phyloP scores from a whole-genome alignment of 2,113 vertebrate species.

The Pteronura brasiliensis region DNA sequence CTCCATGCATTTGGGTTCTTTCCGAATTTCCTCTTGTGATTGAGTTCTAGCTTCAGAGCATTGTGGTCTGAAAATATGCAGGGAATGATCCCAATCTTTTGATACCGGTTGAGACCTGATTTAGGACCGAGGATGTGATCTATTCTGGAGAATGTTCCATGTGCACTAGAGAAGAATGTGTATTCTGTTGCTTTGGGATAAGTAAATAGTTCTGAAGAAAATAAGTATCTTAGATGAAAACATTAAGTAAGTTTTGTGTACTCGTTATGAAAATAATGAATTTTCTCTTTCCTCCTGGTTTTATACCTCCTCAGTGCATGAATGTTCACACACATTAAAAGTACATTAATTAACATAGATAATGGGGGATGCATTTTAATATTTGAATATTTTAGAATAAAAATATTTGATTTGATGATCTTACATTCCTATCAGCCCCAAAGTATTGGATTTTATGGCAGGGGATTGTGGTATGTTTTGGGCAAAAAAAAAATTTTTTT shows the following conservation, averaged over 20 bases:
- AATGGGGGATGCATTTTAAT: neutral
- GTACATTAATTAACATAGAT: neutral
- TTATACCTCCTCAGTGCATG: neutral
- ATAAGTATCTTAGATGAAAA: slow-evolving; percentile 19
- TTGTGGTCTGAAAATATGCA: too few relatives aligned
- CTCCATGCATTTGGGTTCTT: too few relatives aligned
- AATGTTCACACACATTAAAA: neutral
- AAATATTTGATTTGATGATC: neutral
- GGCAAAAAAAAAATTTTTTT: neutral
- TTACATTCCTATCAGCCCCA: neutral
- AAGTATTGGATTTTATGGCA: slow-evolving; percentile 21
- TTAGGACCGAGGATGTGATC: too few relatives aligned
- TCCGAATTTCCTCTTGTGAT: too few relatives aligned
- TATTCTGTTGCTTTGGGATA: too few relatives aligned
- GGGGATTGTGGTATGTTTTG: neutral
- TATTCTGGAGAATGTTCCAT: too few relatives aligned
- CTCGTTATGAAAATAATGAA: slow-evolving; percentile 12
- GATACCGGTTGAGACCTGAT: too few relatives aligned
- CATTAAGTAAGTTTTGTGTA: neutral
- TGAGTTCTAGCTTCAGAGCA: too few relatives aligned
- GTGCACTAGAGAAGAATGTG: too few relatives aligned
- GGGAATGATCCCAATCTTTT: too few relatives aligned
- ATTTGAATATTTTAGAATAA: slow-evolving; percentile 34
- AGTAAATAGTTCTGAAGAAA: neutral
- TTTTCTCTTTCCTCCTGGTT: neutral